A percentile compares a stretch with the other conserved stretches of the same genome.
Conservation (phyloP, 2,888 invertebrate genomes). For the Chalcosyrphus nemorum region DNA sequence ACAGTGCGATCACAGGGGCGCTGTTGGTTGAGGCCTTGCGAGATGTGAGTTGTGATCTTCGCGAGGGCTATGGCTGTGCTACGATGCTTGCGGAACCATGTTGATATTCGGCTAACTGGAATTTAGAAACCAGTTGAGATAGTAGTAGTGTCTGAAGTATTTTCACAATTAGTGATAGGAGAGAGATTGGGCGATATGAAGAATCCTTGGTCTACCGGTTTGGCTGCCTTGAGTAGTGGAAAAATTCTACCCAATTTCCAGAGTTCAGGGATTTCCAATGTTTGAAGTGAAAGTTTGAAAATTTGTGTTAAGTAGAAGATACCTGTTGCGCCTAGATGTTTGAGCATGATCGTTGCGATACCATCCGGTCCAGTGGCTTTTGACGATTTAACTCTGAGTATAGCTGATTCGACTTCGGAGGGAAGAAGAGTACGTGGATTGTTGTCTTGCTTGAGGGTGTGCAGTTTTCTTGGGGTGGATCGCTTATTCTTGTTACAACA, state of each 20-base stretch:
- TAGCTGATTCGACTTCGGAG: neutral
- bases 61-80: too few species aligned
- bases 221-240: neutral
- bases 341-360: neutral
- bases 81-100: too few species aligned
- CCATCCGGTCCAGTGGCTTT: neutral
- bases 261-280: neutral
- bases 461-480: neutral
- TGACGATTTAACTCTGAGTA: neutral
- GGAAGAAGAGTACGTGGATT: neutral
- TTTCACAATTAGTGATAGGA: too few species aligned
- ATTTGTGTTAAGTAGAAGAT: neutral
- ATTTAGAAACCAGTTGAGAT: too few species aligned
- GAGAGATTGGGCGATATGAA: neutral
- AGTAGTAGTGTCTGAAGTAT: too few species aligned
- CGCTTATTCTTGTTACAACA: neutral
- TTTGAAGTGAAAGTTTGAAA: neutral
- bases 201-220: neutral
- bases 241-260: neutral
- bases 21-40: too few species aligned
- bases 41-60: too few species aligned
- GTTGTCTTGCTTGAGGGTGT: neutral
- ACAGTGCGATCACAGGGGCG: too few species aligned
- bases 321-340: neutral
- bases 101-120: too few species aligned